phyloP scores from a whole-genome alignment of 2,797 vertebrate genomes.

The Macropus fuliginosus region DNA sequence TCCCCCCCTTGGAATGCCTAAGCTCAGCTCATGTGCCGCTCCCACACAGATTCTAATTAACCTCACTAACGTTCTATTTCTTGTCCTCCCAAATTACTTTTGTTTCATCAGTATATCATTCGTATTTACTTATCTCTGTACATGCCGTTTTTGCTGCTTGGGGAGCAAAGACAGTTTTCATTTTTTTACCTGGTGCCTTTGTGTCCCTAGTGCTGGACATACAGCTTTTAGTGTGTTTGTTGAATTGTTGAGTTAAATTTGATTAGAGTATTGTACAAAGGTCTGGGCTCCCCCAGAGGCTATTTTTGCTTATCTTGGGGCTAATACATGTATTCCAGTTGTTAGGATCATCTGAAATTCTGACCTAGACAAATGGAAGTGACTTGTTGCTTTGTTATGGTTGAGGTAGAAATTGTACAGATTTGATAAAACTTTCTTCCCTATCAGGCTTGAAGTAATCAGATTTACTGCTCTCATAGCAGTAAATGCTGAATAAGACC shows the following conservation, averaged over 20 bases:
- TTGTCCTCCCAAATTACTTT: not conserved
- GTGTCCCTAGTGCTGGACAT: not conserved
- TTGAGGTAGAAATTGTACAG: not conserved
- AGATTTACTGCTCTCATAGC: not conserved
- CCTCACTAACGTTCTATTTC: not conserved
- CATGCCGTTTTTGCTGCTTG: not conserved
- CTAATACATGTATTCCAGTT: not conserved
- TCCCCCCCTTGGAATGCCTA: not conserved
- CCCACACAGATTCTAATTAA: not conserved
- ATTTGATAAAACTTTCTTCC: conserved; percentile 20
- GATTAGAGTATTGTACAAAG: not conserved
- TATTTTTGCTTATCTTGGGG: not conserved
- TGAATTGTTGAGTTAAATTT: not conserved
- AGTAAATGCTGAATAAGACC: too few species aligned
- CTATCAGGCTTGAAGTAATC: conserved; percentile 30
- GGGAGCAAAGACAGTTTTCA: not conserved
- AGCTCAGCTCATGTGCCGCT: not conserved
- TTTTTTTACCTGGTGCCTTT: not conserved
- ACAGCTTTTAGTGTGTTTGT: not conserved
- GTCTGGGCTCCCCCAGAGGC: not conserved
- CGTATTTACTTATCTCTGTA: not conserved
- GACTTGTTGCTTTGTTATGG: not conserved
- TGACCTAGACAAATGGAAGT: not conserved
- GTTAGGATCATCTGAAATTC: not conserved
- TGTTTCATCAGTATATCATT: not conserved